These are phyloP conservation scores for Epinephelus malabaricus DNA, from an alignment of 2,797 vertebrate genomes.

Conservation along the genomic window DNA sequence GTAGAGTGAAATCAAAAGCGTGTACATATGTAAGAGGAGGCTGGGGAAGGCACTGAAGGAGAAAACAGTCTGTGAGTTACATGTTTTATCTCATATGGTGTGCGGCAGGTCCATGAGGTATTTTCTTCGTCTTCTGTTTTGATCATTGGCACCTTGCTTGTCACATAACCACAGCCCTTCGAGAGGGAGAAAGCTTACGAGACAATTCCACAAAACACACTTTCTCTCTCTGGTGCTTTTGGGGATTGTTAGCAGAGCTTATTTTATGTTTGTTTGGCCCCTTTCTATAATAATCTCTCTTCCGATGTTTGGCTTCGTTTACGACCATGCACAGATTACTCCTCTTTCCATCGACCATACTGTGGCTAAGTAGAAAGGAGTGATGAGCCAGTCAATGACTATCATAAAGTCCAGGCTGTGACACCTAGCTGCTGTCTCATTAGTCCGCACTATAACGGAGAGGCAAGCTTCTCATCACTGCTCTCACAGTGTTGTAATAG, in stretches of 20 bases:
- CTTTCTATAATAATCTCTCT: constrained; percentile 8
- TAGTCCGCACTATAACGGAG: constrained; percentile 32
- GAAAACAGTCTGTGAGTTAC: constrained; percentile 11
- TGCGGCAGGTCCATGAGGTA: background rate
- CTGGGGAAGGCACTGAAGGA: background rate
- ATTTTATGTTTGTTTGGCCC: background rate
- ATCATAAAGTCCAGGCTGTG: constrained; percentile 50
- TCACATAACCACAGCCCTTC: background rate
- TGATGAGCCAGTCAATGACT: constrained; percentile 50
- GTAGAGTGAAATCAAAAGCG: constrained; percentile 44
- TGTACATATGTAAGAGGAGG: constrained; percentile 33
- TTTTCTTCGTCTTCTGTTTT: constrained; percentile 1
- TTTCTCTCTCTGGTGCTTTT: background rate
- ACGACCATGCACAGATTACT: constrained; percentile 1
- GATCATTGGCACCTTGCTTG: constrained; percentile 6
- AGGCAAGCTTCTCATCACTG: constrained; percentile 22
- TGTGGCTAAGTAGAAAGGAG: constrained; percentile 34
- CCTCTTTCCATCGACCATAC: constrained; percentile 23
- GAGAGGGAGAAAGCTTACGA: constrained; percentile 18
- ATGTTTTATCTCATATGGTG: constrained; percentile 13
- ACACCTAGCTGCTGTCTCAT: constrained; percentile 56
- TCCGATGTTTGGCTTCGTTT: constrained; percentile 15
- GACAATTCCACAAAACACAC: background rate
- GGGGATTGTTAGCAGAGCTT: background rate
- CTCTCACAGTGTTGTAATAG: constrained; percentile 31